Conservation (phyloP, 2,113 vertebrate genomes). For the Ophthalmolycus amberensis region DNA sequence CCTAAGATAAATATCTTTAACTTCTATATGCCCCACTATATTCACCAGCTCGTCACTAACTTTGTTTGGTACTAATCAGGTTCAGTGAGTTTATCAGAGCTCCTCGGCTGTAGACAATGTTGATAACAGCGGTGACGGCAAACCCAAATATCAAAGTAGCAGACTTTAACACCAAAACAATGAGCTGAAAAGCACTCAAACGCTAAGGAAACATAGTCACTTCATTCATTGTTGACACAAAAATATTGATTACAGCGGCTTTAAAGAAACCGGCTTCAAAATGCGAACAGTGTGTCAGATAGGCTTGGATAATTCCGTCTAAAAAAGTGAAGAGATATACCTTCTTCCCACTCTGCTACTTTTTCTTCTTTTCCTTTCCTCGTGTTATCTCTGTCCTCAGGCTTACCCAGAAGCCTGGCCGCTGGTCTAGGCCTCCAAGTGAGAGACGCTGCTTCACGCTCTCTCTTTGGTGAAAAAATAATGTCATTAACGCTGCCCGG, state of each 20-base stretch:
- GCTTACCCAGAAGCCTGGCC: constrained; percentile 55
- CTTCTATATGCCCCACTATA: background rate
- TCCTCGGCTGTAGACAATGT: background rate
- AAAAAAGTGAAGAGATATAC: background rate
- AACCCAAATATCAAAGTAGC: background rate
- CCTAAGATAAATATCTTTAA: background rate
- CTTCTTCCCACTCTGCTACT: constrained; percentile 5
- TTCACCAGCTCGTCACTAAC: background rate
- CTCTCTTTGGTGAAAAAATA: constrained; percentile 40
- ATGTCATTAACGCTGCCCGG: constrained; percentile 26
- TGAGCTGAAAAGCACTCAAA: background rate
- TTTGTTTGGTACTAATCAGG: background rate
- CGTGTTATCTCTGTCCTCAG: constrained; percentile 44
- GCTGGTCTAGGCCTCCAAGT: constrained; percentile 39
- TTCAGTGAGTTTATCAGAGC: background rate
- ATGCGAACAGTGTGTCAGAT: background rate
- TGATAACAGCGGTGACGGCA: background rate
- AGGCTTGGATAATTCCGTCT: background rate
- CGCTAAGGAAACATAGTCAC: background rate
- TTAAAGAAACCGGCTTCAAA: background rate
- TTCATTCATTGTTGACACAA: background rate
- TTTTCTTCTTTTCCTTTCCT: background rate
- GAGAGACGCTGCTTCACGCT: constrained; percentile 17
- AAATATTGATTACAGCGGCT: background rate
- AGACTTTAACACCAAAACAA: background rate